Conservation (phyloP, 2,888 invertebrate species). For the Drosophila mettleri region DNA sequence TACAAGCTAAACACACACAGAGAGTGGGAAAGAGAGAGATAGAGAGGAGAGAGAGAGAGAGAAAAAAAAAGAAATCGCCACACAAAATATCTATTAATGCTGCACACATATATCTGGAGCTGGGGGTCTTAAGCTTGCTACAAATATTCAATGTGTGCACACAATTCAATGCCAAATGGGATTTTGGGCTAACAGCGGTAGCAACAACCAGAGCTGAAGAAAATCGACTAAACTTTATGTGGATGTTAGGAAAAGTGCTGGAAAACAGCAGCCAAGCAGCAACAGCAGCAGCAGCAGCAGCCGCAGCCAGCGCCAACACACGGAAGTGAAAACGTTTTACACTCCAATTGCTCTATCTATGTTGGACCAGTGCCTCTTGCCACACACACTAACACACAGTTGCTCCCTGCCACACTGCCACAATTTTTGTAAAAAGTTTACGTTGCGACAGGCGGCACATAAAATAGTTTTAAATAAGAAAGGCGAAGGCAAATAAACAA, state of each 20-base stretch:
- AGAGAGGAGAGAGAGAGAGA: too few relatives aligned
- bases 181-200: slow-evolving; percentile 64
- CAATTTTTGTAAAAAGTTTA: slow-evolving; percentile 68
- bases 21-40: too few relatives aligned
- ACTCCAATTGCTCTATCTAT: slow-evolving; percentile 71
- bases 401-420: slow-evolving; percentile 16
- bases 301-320: slow-evolving; percentile 54
- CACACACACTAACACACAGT: slow-evolving; percentile 7
- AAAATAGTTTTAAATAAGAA: slow-evolving; percentile 79
- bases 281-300: slow-evolving; percentile 35
- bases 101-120: slow-evolving; percentile 42
- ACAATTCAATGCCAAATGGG: slow-evolving; percentile 78
- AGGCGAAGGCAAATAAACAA: slow-evolving; percentile 76
- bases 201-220: slow-evolving; percentile 33
- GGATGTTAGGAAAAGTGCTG: slow-evolving; percentile 72
- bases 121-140: slow-evolving; percentile 65
- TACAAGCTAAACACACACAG: slow-evolving; percentile 33
- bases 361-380: background rate
- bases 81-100: slow-evolving; percentile 72
- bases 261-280: slow-evolving; percentile 36
- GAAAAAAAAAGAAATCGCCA: slow-evolving; percentile 9
- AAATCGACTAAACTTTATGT: slow-evolving; percentile 75
- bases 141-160: slow-evolving; percentile 76
- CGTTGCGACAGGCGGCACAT: slow-evolving; percentile 70
- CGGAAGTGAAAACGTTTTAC: slow-evolving; percentile 81